Evolutionary conservation across 2,113 vertebrate genomes (phyloP), one percentile per base, ranked within the genome.

Genomic region (Cyphomyrus discorhynchus): DNA sequence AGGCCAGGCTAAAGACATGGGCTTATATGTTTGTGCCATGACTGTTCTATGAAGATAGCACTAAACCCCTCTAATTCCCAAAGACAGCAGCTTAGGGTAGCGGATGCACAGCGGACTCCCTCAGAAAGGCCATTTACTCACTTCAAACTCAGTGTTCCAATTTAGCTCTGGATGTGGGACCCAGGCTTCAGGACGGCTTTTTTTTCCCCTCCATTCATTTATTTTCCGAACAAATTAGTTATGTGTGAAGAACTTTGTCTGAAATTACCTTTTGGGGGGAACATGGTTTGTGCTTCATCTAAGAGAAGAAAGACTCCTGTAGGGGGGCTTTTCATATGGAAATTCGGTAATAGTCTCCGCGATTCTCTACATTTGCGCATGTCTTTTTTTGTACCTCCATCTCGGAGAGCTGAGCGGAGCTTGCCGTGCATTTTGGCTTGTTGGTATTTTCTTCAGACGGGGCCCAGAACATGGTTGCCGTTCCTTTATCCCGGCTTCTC

Each of bases 31-130:
- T 80, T 80, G 35, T 80, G 74, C 74, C 74, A 80, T 80, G 35
- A 80, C 74, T 80, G 74, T 80, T 80, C 74, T 80, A 39, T 35
- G 74, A 42, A 80, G 74, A 80, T 80, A 80, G 74, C 31, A 8
- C 74, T 80, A 80, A 80, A 80, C 31, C 74, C 74, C 74, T 42
- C 74, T 80, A 80, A 80, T 80, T 80, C 74, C 74, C 74, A 80
- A 80, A 80, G 74, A 80, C 74, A 17, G 74, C 31, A 39, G 74
- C 74, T 42, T 80, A 80, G 74, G 17, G 35, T 42, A 39, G 74
- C 31, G 35, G 31, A 31, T 31, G 70, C 31, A 77, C 31, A 15
- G 70, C 31, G 70, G 15, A 80, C 74, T 39, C 35, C 31, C 74
- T 39, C 31, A 42, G 35, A 80, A 39, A 39, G 74, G 35, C 74